These are phyloP conservation scores for Misgurnus mizolepis DNA, from an alignment of 2,113 vertebrate species.

Conservation along the genomic window DNA sequence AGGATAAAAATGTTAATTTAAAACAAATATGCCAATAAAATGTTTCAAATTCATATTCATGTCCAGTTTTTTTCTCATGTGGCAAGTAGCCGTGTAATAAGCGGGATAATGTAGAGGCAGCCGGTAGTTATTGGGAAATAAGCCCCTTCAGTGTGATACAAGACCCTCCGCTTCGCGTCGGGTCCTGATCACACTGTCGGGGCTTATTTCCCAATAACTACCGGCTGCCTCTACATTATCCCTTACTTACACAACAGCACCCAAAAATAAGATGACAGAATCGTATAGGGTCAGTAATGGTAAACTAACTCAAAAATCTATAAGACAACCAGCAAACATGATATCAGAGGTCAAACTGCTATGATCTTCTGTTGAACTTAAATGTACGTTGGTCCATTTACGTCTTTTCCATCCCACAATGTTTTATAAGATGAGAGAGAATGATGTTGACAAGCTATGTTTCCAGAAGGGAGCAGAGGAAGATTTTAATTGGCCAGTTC, in stretches of 20 bases:
- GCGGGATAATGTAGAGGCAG: too few relatives aligned
- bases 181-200: too few relatives aligned
- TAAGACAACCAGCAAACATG: constrained; percentile 5
- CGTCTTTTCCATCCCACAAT: neutral
- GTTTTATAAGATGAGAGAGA: neutral
- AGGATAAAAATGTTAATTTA: too few relatives aligned
- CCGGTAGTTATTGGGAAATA: too few relatives aligned
- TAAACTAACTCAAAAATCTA: neutral
- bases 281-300: neutral
- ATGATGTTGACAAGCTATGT: neutral
- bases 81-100: too few relatives aligned
- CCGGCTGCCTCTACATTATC: too few relatives aligned
- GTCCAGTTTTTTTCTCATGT: too few relatives aligned
- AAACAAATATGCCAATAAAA: too few relatives aligned
- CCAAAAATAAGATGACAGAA: neutral
- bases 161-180: too few relatives aligned
- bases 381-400: neutral
- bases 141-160: too few relatives aligned
- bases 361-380: constrained; percentile 2
- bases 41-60: too few relatives aligned
- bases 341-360: neutral
- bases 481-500: neutral
- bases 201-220: too few relatives aligned
- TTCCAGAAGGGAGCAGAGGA: neutral
- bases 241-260: neutral